phyloP scores from a whole-genome alignment of 2,113 vertebrate species.

The Platanista minor region DNA sequence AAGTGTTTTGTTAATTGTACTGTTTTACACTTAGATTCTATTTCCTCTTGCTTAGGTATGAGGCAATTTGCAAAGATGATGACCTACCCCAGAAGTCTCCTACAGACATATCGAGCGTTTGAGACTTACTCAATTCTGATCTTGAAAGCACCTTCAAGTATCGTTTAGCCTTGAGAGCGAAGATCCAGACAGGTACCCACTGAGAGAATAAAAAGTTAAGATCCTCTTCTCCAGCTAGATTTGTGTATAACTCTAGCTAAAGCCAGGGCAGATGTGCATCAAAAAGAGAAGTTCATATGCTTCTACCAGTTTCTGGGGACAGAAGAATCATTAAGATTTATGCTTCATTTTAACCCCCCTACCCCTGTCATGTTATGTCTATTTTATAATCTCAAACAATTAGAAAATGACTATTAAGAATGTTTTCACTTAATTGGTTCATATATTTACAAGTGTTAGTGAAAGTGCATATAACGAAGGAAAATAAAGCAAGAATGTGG shows the following conservation, averaged over 20 bases:
- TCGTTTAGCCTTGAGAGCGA: conserved; percentile 8
- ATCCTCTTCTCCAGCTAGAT: neutral
- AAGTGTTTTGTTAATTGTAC: conserved; percentile 28
- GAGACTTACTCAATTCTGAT: neutral
- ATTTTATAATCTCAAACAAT: conserved; percentile 1
- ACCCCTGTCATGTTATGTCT: neutral
- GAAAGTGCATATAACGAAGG: neutral
- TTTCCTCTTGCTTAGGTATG: neutral
- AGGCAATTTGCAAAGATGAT: conserved; percentile 36
- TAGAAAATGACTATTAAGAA: neutral
- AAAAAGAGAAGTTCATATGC: neutral
- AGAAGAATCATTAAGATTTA: neutral
- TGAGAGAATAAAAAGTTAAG: conserved; percentile 30
- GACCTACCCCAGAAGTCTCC: neutral
- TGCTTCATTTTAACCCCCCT: neutral
- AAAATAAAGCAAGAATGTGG: neutral
- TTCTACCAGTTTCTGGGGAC: neutral
- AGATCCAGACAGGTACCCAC: neutral
- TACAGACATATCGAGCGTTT: neutral
- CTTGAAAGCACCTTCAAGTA: neutral
- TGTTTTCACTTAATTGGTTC: neutral
- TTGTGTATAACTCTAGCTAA: neutral
- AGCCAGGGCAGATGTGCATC: neutral
- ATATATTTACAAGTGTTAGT: neutral
- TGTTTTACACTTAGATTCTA: conserved; percentile 32